Conservation (phyloP, 30 jellyfish, hydroid and myxozoan species). For the Hydractinia echinata region DNA sequence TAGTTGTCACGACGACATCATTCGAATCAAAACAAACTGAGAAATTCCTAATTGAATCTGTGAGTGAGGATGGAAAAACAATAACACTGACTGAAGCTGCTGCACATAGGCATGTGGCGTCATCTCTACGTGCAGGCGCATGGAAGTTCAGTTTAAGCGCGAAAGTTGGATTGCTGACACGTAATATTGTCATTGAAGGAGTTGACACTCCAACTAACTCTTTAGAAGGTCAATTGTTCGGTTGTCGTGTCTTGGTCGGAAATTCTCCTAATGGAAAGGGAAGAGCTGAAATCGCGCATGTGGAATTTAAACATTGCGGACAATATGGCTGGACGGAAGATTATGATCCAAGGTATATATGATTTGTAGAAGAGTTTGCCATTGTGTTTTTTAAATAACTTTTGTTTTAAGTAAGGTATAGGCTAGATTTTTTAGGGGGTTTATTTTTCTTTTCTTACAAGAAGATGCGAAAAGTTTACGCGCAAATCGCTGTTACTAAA, state of each 20-base stretch:
- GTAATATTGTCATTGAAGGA: constrained; percentile 74
- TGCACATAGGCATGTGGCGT: constrained; percentile 47
- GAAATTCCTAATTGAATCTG: constrained; percentile 38
- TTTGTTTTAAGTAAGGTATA: too few relatives aligned
- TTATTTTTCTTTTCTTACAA: too few relatives aligned
- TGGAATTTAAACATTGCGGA: constrained; percentile 74
- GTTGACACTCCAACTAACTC: constrained; percentile 66
- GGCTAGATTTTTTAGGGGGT: too few relatives aligned
- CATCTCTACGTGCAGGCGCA: constrained; percentile 35
- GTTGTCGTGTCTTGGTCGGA: constrained; percentile 88
- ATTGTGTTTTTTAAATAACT: neutral
- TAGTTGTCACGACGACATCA: constrained; percentile 61
- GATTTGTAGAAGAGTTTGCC: neutral
- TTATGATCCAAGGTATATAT: constrained; percentile 80
- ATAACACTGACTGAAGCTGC: constrained; percentile 43
- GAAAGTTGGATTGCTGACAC: constrained; percentile 71
- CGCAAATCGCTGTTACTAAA: too few relatives aligned
- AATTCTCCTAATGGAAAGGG: constrained; percentile 49
- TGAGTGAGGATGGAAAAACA: constrained; percentile 33
- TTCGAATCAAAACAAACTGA: constrained; percentile 71
- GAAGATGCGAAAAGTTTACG: too few relatives aligned
- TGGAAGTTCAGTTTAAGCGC: constrained; percentile 50
- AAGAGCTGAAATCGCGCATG: constrained; percentile 59
- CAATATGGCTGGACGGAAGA: constrained; percentile 84
- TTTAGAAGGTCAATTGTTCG: constrained; percentile 60